These are phyloP conservation scores for Colletes gigas DNA, from an alignment of 1,140 invertebrate species.

Conservation along the genomic window DNA sequence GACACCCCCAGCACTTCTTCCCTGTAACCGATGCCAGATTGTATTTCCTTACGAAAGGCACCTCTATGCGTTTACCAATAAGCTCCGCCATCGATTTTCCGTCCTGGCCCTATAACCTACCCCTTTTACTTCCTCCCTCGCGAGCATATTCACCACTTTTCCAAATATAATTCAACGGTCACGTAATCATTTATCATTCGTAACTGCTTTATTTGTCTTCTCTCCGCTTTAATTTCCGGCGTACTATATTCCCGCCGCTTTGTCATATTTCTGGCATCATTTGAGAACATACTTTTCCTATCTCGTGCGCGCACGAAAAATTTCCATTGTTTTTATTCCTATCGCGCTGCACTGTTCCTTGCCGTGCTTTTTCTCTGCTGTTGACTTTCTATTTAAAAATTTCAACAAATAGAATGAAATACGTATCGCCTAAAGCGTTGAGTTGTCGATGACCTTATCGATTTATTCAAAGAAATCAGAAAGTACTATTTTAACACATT, in stretches of 20 bases:
- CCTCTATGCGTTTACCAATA: constrained; percentile 41
- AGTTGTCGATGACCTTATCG: too few species aligned
- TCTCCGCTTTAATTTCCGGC: constrained; percentile 17
- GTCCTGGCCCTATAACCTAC: constrained; percentile 37
- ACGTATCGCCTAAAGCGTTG: too few species aligned
- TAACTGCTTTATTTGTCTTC: constrained; percentile 2
- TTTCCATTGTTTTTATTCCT: constrained; percentile 24
- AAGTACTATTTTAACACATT: too few species aligned
- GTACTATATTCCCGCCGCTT: constrained; percentile 1
- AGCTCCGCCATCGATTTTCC: constrained; percentile 51
- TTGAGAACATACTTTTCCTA: background rate
- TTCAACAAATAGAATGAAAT: too few species aligned
- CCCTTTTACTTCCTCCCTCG: constrained; percentile 8
- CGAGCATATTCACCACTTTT: constrained; percentile 21
- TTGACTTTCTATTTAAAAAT: constrained; percentile 12
- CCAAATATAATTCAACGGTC: constrained; percentile 43
- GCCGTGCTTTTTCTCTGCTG: constrained; percentile 10
- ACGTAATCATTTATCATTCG: constrained; percentile 40
- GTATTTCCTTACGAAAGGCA: constrained; percentile 12
- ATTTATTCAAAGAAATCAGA: too few species aligned
- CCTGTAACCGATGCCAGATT: constrained; percentile 39
- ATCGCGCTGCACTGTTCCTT: constrained; percentile 12
- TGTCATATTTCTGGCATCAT: constrained; percentile 2
- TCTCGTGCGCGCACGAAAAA: background rate
- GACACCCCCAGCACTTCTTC: constrained; percentile 42